Conservation (phyloP, 2,113 vertebrate genomes). For the Acanthochromis polyacanthus region DNA sequence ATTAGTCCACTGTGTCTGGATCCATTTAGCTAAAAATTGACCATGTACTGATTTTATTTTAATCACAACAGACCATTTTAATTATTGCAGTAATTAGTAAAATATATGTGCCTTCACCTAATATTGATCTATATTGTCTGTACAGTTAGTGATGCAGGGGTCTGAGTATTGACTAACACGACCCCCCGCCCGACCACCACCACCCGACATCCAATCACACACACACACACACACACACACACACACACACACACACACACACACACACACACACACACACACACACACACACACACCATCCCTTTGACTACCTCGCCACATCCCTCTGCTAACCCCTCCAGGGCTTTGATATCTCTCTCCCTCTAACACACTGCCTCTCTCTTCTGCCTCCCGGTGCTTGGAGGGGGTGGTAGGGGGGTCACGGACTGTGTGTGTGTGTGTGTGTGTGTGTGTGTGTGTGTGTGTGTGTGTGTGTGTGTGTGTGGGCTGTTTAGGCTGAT, state of each 20-base stretch:
- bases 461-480: conserved; percentile 28
- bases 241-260: conserved; percentile 36
- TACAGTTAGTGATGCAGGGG: conserved; percentile 76
- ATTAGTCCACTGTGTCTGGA: conserved; percentile 76
- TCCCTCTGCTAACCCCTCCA: conserved; percentile 47
- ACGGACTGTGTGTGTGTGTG: conserved; percentile 6
- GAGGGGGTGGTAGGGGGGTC: conserved; percentile 30
- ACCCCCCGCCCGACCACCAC: background rate
- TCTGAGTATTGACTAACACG: conserved; percentile 74
- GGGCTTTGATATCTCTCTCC: conserved; percentile 70
- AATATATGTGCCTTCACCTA: conserved; percentile 83
- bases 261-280: conserved; percentile 31
- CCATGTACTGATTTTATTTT: conserved; percentile 78
- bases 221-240: conserved; percentile 34
- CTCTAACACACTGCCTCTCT: conserved; percentile 57
- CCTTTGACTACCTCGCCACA: conserved; percentile 41
- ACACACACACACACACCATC: conserved; percentile 28
- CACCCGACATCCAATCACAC: conserved; percentile 13
- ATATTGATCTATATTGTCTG: conserved; percentile 82
- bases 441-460: conserved; percentile 17
- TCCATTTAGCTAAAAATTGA: conserved; percentile 78
- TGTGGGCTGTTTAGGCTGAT: conserved; percentile 73
- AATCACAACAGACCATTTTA: conserved; percentile 82
- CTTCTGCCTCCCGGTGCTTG: conserved; percentile 56
- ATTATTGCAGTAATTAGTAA: conserved; percentile 85